Evolutionary conservation across 1,140 invertebrate species (phyloP).

Genomic region (Lucilia sericata): DNA sequence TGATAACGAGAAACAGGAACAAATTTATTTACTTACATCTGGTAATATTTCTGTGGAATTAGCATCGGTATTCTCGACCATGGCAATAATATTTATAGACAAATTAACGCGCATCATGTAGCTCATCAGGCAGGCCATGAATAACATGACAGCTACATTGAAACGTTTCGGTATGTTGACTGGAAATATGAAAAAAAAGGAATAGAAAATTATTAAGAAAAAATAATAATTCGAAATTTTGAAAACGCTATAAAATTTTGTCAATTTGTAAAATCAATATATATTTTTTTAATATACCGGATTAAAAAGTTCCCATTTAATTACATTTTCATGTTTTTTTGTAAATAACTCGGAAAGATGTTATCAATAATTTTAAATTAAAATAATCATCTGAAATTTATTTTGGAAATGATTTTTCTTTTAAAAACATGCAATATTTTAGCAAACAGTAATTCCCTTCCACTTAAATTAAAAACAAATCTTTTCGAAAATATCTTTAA

Average conservation of each 20-base stretch:
- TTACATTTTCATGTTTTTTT: too few species aligned
- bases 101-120: slow-evolving; percentile 81
- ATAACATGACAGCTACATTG: slow-evolving; percentile 77
- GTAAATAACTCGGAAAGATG: too few species aligned
- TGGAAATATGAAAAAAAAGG: slow-evolving; percentile 45
- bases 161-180: slow-evolving; percentile 63
- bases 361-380: too few species aligned
- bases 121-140: slow-evolving; percentile 78
- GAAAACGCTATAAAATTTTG: too few species aligned
- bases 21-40: slow-evolving; percentile 55
- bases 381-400: too few species aligned
- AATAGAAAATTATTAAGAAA: neutral
- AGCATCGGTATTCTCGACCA: slow-evolving; percentile 70
- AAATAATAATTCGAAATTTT: too few species aligned
- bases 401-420: too few species aligned
- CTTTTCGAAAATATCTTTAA: too few species aligned
- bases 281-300: neutral
- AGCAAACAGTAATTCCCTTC: too few species aligned
- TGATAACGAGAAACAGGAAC: neutral
- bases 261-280: too few species aligned
- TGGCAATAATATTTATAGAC: slow-evolving; percentile 80
- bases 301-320: neutral
- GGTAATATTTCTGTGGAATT: slow-evolving; percentile 55
- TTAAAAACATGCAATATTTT: too few species aligned
- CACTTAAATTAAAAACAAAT: too few species aligned